phyloP scores from a whole-genome alignment of 2,888 invertebrate species.

The Chymomyza caudatula region DNA sequence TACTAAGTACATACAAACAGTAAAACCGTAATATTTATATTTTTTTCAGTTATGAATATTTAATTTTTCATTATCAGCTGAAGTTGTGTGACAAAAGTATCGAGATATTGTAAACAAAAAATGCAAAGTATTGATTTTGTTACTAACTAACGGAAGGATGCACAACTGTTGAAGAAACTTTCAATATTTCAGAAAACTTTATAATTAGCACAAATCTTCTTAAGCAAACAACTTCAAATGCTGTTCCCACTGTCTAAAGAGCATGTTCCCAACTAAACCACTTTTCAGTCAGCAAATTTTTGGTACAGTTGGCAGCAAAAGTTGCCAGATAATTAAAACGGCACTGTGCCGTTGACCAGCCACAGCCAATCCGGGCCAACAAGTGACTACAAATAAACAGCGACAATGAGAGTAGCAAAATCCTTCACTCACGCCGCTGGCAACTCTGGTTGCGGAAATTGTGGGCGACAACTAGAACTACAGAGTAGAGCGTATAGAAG shows the following conservation, averaged over 20 bases:
- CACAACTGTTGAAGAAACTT: too few species aligned
- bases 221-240: background rate
- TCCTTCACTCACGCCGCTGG: background rate
- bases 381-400: background rate
- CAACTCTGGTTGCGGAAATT: background rate
- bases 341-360: background rate
- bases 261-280: background rate
- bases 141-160: too few species aligned
- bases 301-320: conserved; percentile 49
- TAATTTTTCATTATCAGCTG: too few species aligned
- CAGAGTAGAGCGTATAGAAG: background rate
- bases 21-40: too few species aligned
- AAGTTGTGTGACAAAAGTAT: too few species aligned
- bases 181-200: too few species aligned
- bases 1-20: too few species aligned
- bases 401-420: background rate
- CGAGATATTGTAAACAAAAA: too few species aligned
- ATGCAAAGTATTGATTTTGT: too few species aligned
- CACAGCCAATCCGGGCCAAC: background rate
- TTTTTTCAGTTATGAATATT: too few species aligned
- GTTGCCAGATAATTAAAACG: conserved; percentile 40
- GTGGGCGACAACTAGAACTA: background rate
- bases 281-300: conserved; percentile 11
- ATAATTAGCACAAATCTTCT: too few species aligned
- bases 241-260: background rate